phyloP scores from a whole-genome alignment of 2,888 invertebrate species.

The Athetis lepigone region DNA sequence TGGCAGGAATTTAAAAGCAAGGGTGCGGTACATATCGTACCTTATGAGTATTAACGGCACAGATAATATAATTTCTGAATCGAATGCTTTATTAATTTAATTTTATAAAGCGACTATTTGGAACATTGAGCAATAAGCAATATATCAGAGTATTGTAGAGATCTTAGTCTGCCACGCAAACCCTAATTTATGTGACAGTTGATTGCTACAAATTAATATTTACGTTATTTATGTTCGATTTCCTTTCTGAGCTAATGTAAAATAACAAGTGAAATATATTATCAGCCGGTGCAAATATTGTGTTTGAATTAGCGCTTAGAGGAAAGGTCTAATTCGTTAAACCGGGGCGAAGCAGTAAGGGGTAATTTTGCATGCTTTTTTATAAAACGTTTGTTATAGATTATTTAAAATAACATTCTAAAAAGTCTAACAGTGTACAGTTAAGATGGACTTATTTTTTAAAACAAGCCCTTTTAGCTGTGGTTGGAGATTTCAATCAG shows the following conservation, averaged over 20 bases:
- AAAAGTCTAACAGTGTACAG: not conserved
- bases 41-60: slow-evolving; percentile 38
- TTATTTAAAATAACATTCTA: not conserved
- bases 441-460: slow-evolving; percentile 8
- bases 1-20: slow-evolving; percentile 30
- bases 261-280: slow-evolving; percentile 47
- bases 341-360: slow-evolving; percentile 11
- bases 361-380: slow-evolving; percentile 8
- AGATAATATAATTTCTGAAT: slow-evolving; percentile 35
- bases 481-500: no score
- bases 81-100: slow-evolving; percentile 46
- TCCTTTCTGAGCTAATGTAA: slow-evolving; percentile 35
- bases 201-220: slow-evolving; percentile 55
- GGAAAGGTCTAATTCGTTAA: slow-evolving; percentile 33
- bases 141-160: slow-evolving; percentile 39
- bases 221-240: slow-evolving; percentile 47
- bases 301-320: slow-evolving; percentile 30
- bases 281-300: slow-evolving; percentile 33
- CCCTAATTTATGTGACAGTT: slow-evolving; percentile 57
- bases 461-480: no score
- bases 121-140: slow-evolving; percentile 34
- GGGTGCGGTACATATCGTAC: slow-evolving; percentile 30
- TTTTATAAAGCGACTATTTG: slow-evolving; percentile 42
- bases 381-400: not conserved
- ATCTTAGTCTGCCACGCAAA: slow-evolving; percentile 44